Conservation (phyloP, 2,888 invertebrate species). For the Oscheius sp. region DNA sequence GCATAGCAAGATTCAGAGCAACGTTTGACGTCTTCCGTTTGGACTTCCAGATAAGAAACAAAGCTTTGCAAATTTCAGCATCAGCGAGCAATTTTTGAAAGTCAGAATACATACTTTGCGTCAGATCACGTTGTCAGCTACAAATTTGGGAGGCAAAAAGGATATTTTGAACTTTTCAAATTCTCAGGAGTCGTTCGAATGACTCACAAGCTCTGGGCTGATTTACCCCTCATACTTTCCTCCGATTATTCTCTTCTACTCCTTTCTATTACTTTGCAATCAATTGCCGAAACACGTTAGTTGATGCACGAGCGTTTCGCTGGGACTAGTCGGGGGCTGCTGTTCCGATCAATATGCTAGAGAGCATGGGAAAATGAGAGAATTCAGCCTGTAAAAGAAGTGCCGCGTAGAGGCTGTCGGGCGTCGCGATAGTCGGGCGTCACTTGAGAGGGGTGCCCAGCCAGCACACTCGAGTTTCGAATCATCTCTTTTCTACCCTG, state of each 20-base stretch:
- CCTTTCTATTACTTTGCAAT: neutral
- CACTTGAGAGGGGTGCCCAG: slow-evolving; percentile 47
- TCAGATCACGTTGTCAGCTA: too few relatives aligned
- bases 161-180: too few relatives aligned
- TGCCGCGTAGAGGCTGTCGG: slow-evolving; percentile 31
- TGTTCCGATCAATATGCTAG: slow-evolving; percentile 28
- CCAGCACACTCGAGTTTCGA: slow-evolving; percentile 31
- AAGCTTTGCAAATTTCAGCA: too few relatives aligned
- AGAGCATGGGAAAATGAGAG: slow-evolving; percentile 21
- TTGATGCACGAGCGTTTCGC: slow-evolving; percentile 5
- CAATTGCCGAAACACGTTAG: neutral
- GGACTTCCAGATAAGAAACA: too few relatives aligned
- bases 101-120: too few relatives aligned
- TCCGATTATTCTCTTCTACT: neutral
- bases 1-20: too few relatives aligned
- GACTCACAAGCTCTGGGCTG: too few relatives aligned
- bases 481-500: slow-evolving; percentile 27
- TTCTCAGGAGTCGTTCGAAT: too few relatives aligned
- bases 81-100: too few relatives aligned
- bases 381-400: slow-evolving; percentile 24
- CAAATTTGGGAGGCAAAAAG: too few relatives aligned
- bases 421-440: slow-evolving; percentile 43
- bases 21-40: too few relatives aligned
- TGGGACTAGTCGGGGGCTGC: slow-evolving; percentile 19
- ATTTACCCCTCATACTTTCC: neutral